Percentiles rank a stretch among this genome's conserved stretches.
phyloP scores from a whole-genome alignment of 2,797 vertebrate genomes.

The Falco novaeseelandiae region DNA sequence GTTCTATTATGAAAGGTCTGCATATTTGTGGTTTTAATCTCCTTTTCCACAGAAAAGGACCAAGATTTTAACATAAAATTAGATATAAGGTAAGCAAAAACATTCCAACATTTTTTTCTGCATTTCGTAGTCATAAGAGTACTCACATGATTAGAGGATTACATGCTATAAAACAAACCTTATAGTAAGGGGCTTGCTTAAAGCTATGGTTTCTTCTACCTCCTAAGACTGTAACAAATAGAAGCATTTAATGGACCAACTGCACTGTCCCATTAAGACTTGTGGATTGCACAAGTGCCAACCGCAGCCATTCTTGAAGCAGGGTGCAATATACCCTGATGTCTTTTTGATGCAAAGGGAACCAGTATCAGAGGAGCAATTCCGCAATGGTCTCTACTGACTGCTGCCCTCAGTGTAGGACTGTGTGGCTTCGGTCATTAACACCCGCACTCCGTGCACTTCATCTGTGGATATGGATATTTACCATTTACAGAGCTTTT shows the following conservation, averaged over 20 bases:
- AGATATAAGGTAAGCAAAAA: not conserved
- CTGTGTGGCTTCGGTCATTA: not conserved
- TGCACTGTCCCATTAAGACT: not conserved
- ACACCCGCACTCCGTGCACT: not conserved
- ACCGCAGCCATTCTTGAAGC: too few relatives aligned
- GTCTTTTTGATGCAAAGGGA: not conserved
- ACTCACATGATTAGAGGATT: not conserved
- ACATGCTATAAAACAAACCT: not conserved
- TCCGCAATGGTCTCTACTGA: too few relatives aligned
- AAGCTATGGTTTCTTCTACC: not conserved
- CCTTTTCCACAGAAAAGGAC: not conserved
- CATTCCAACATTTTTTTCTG: not conserved
- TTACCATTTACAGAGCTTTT: not conserved
- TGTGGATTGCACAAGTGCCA: too few relatives aligned
- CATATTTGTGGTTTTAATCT: not conserved
- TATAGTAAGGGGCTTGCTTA: not conserved
- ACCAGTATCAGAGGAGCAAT: not conserved
- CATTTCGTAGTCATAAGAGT: not conserved
- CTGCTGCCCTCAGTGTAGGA: rapidly evolving
- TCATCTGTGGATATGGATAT: not conserved
- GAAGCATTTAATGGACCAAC: not conserved
- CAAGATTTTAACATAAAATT: not conserved
- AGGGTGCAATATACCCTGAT: not conserved
- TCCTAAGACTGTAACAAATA: not conserved
- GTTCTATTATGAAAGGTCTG: not conserved